These are phyloP conservation scores for Bellardia pandia DNA, from an alignment of 2,888 invertebrate species.

Conservation along the genomic window DNA sequence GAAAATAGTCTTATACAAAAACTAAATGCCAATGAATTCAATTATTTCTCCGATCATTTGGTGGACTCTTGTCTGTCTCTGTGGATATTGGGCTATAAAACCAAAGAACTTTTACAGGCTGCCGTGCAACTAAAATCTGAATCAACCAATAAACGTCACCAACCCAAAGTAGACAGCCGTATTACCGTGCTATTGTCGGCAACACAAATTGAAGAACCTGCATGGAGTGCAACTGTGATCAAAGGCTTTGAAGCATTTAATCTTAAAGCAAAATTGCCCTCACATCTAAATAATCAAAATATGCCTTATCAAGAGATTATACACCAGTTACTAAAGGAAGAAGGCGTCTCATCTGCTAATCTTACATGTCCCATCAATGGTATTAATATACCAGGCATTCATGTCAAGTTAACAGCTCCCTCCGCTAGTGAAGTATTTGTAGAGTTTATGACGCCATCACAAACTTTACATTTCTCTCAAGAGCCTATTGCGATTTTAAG, in stretches of 20 bases:
- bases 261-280: constrained; percentile 75
- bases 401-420: constrained; percentile 74
- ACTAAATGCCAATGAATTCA: constrained; percentile 78
- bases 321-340: constrained; percentile 74
- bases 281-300: constrained; percentile 77
- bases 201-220: constrained; percentile 80
- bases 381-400: constrained; percentile 81
- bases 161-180: constrained; percentile 82
- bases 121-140: constrained; percentile 77
- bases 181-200: constrained; percentile 79
- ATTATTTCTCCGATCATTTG: constrained; percentile 80
- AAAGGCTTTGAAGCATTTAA: constrained; percentile 53
- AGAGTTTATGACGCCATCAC: constrained; percentile 79
- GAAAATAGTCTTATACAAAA: constrained; percentile 78
- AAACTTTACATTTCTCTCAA: constrained; percentile 78
- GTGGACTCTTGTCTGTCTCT: constrained; percentile 81
- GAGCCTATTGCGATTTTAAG: constrained; percentile 78
- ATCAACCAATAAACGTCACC: constrained; percentile 71
- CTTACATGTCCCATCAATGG: constrained; percentile 80
- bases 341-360: constrained; percentile 76
- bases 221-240: constrained; percentile 72
- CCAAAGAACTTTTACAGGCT: constrained; percentile 77
- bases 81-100: constrained; percentile 80
- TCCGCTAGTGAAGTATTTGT: constrained; percentile 75
- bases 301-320: constrained; percentile 76